These are phyloP conservation scores for Bruchidius siliquastri DNA, from an alignment of 2,888 invertebrate genomes.

Conservation along the genomic window DNA sequence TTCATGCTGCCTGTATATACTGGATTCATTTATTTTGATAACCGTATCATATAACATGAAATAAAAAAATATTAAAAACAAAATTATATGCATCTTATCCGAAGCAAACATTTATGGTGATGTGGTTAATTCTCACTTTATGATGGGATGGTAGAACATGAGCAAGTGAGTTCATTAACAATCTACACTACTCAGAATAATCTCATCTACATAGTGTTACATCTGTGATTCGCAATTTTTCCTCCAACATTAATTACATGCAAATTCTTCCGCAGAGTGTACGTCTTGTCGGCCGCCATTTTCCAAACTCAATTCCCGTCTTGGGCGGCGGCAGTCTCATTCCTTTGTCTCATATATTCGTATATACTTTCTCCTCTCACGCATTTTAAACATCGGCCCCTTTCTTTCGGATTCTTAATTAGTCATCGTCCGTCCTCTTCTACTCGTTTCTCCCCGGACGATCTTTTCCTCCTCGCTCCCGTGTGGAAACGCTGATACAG, in stretches of 20 bases:
- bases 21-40: too few species aligned
- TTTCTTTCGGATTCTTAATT: constrained; percentile 69
- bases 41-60: too few species aligned
- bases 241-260: constrained; percentile 45
- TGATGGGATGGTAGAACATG: not conserved
- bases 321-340: constrained; percentile 40
- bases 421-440: constrained; percentile 56
- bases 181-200: constrained; percentile 23
- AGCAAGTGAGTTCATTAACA: not conserved
- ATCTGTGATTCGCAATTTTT: constrained; percentile 40
- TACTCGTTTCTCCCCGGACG: constrained; percentile 28
- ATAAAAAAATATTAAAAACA: too few species aligned
- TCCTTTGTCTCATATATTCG: constrained; percentile 47
- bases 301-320: constrained; percentile 46
- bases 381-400: constrained; percentile 53
- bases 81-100: too few species aligned
- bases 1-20: too few species aligned
- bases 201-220: constrained; percentile 36
- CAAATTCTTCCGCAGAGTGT: constrained; percentile 49
- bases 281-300: constrained; percentile 44
- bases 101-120: too few species aligned
- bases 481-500: constrained; percentile 39
- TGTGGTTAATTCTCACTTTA: too few species aligned
- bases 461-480: constrained; percentile 51
- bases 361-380: constrained; percentile 45